Evolutionary conservation across 2,888 invertebrate species (phyloP), one percentile per base, ranked within the genome.

Genomic region (Mesorhabditis spiculigera): DNA sequence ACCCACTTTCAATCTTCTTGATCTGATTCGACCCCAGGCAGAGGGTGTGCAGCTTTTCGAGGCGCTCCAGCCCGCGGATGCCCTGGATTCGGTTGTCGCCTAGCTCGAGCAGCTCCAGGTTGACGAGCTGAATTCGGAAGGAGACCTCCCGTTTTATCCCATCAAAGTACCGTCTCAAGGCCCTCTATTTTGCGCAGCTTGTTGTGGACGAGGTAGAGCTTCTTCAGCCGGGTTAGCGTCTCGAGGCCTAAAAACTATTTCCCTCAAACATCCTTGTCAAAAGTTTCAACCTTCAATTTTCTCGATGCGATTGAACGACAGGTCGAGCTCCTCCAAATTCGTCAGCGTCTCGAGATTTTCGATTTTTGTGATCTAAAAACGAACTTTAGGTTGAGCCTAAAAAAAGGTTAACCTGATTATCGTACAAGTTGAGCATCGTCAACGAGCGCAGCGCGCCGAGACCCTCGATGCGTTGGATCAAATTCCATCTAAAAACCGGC

Each of bases 1-100:
- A 96, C n/a, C 67, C n/a, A 85, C 94, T 93, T 82, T 93, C 90
- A 66, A 97, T 91, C 87, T 91, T 91, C 0, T 90, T 88, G 74
- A 97, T 93, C 89, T 95, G 96, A 87, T 97, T 97, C 87, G 95
- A 96, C 2, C 95, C 96, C 69, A 97, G 87, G 87, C 91, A 97
- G 4, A 97, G 88, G 4, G 97, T 88, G 78, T 92, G 91, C n/a
- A 90, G 91, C 16, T 97, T 88, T 69, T 90, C 90, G 4, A 88
- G 89, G 73, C 95, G 87, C 0, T 90, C 90, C 10, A 97, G 87
- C 87, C 94, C 93, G 86, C 93, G 92, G 77, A 97, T 91, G 87
- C 91, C 91, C 0, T 90, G 88, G 79, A 95, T 90, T 86, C 82
- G 92, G 86, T 97, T 97, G 81, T 95, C 94, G 0, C 97, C 97